A percentile compares a stretch with the other conserved stretches of the same genome.
These are phyloP conservation scores for Theristus sp. DNA, from an alignment of 2,888 invertebrate species.

Conservation along the genomic window DNA sequence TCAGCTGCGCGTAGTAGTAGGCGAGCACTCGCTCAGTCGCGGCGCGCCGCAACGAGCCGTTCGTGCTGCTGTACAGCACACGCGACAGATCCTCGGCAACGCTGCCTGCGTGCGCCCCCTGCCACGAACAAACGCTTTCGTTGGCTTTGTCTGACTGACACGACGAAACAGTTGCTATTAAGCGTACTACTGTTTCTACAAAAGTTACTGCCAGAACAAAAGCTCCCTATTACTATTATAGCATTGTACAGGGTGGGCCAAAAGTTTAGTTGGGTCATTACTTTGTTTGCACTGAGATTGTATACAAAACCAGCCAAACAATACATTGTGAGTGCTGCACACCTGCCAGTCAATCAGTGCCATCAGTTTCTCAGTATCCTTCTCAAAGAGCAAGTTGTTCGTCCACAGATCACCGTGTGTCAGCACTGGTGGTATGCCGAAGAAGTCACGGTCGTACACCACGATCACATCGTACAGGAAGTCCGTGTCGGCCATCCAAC, in stretches of 20 bases:
- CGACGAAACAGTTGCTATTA: no score
- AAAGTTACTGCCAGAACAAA: no score
- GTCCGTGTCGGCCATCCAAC: background rate
- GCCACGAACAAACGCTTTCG: no score
- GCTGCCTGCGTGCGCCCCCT: background rate
- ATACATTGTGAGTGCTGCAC: background rate
- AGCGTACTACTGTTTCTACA: no score
- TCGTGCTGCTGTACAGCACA: background rate
- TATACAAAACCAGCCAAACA: background rate
- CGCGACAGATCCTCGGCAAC: background rate
- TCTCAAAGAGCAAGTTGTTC: background rate
- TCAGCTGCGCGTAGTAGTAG: background rate
- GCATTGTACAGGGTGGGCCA: no score
- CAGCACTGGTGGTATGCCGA: background rate
- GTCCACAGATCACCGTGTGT: background rate
- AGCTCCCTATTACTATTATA: no score
- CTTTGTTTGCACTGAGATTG: no score
- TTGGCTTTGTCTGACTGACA: no score
- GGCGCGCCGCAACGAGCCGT: background rate
- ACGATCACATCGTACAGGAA: background rate
- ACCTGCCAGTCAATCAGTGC: background rate
- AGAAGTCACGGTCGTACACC: background rate
- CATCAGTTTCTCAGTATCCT: background rate
- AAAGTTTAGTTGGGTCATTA: no score
- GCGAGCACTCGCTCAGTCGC: background rate